Percentiles rank a stretch among this genome's conserved stretches.
Evolutionary conservation across 2,113 vertebrate species (phyloP).

Genomic region (Elephantulus edwardii): DNA sequence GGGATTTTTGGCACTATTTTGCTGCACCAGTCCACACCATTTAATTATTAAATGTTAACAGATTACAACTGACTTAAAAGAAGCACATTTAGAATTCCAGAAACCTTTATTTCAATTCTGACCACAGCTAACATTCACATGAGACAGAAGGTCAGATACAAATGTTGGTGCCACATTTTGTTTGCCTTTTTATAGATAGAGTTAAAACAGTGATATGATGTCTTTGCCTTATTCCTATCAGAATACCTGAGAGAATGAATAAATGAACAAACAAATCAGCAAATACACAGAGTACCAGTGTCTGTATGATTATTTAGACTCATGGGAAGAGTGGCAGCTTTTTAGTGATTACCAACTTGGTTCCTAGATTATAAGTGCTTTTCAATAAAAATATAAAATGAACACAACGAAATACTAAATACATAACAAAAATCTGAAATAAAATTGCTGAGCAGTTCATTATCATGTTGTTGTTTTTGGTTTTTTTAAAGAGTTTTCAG

Average conservation of each 20-base stretch:
- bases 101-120: constrained; percentile 39
- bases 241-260: neutral
- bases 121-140: neutral
- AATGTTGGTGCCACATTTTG: constrained; percentile 2
- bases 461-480: constrained; percentile 49
- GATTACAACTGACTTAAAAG: constrained; percentile 55
- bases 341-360: neutral
- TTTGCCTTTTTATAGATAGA: neutral
- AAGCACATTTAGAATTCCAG: constrained; percentile 48
- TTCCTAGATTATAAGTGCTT: neutral
- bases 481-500: constrained; percentile 24
- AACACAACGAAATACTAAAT: constrained; percentile 40
- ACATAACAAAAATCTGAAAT: constrained; percentile 11
- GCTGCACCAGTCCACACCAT: constrained; percentile 4
- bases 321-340: neutral
- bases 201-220: neutral
- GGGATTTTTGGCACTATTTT: constrained; percentile 50
- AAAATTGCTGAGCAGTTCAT: constrained; percentile 14
- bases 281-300: neutral
- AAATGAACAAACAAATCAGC: constrained; percentile 27
- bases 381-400: constrained; percentile 23
- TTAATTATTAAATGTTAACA: constrained; percentile 66
- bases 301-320: constrained; percentile 9
- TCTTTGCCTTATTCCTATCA: neutral
- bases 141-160: neutral